Evolutionary conservation across 2,113 vertebrate species (phyloP), one percentile per base, ranked within the genome.

Genomic region (Pseudonaja textilis): DNA sequence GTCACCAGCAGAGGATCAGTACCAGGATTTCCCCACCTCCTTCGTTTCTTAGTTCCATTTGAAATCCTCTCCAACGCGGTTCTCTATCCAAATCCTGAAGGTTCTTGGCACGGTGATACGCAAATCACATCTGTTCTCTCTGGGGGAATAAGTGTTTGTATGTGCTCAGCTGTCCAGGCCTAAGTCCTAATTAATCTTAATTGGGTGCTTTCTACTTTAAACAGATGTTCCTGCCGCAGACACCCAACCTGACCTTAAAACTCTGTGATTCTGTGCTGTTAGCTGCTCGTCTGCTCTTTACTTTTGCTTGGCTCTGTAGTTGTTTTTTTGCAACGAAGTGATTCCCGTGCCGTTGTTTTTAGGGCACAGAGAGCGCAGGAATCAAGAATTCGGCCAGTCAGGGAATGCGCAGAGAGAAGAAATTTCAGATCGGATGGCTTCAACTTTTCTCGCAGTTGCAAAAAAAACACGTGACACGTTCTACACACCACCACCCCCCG

Each of bases 161-260:
- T 55, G 64, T 92, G 54, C 69, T 92, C 92, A 92, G 92, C 54
- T 92, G 88, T 55, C 92, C 64, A 89, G 69, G 52, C 87, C 85
- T 34, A 81, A 57, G 6, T 85, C 54, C 61, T 59, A 89, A 92
- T 89, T 89, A 92, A 59, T 54, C 64, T 92, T 92, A 92, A 89
- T 89, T 92, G 69, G 88, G 6, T 57, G 69, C 88, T 92, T 52
- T 85, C 39, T 29, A 22, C 16, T 57, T 81, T 74, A 87, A 69
- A 20, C 50, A 69, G 61, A 85, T 26, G 34, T 20, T 56, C 61
- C 34, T 85, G 74, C 42, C 47, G 69, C 29, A 50, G 18, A 9
- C 9, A 4, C 25, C 14, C 45, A 6, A 9, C 22, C 10, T 57
- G 12, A 29, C 26, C 29, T 92, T 47, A 7, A 7, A 55, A 45